These are phyloP conservation scores for Galeopterus variegatus DNA, from an alignment of 2,113 vertebrate species.

Conservation along the genomic window DNA sequence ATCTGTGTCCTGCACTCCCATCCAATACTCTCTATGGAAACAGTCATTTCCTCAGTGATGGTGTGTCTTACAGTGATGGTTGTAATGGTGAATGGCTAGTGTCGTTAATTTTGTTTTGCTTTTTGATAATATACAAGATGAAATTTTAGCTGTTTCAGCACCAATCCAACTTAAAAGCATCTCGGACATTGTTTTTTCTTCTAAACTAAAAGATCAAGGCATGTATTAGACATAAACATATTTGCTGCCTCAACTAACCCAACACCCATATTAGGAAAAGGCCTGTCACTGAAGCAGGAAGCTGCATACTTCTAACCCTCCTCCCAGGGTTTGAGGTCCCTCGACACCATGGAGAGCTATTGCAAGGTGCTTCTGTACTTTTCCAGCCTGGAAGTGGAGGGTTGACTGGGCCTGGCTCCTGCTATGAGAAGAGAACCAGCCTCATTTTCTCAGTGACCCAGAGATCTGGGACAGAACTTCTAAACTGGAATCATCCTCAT, in stretches of 20 bases:
- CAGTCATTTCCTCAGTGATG: slow-evolving; percentile 63
- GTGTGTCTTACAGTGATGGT: slow-evolving; percentile 75
- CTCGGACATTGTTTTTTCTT: slow-evolving; percentile 69
- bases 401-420: slow-evolving; percentile 66
- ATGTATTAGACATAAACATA: slow-evolving; percentile 55
- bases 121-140: slow-evolving; percentile 67
- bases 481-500: slow-evolving; percentile 75
- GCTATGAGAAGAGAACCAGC: slow-evolving; percentile 76
- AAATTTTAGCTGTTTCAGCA: slow-evolving; percentile 74
- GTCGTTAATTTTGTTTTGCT: slow-evolving; percentile 64
- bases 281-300: slow-evolving; percentile 63
- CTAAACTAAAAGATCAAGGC: slow-evolving; percentile 66
- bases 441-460: slow-evolving; percentile 79
- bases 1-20: slow-evolving; percentile 80
- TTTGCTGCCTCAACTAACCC: slow-evolving; percentile 59
- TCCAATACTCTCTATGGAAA: slow-evolving; percentile 77
- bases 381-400: slow-evolving; percentile 69
- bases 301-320: slow-evolving; percentile 49
- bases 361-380: slow-evolving; percentile 75
- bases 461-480: slow-evolving; percentile 74
- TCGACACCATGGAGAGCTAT: slow-evolving; percentile 44
- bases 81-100: slow-evolving; percentile 76
- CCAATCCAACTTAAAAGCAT: slow-evolving; percentile 71
- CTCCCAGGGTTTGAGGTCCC: slow-evolving; percentile 40
- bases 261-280: slow-evolving; percentile 41